Evolutionary conservation across 2,888 invertebrate genomes (phyloP).

Genomic region (Rotaria macrura): DNA sequence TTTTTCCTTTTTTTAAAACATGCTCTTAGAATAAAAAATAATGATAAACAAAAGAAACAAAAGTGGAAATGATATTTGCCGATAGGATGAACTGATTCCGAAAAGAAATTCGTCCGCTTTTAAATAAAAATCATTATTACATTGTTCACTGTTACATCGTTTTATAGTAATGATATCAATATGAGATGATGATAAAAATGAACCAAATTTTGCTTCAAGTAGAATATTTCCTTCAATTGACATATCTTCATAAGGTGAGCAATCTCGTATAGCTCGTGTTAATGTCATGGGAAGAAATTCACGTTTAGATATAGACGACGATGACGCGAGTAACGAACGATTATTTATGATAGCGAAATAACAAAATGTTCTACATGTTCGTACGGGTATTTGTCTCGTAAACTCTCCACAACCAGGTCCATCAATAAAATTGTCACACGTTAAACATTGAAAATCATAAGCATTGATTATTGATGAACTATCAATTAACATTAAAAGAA

Average conservation of each 20-base stretch:
- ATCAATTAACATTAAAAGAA: not conserved
- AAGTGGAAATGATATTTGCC: not conserved
- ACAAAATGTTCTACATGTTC: slow-evolving; percentile 15
- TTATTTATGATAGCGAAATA: slow-evolving; percentile 16
- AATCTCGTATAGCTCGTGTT: slow-evolving; percentile 12
- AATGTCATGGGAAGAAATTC: not conserved
- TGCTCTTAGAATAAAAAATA: not conserved
- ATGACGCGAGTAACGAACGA: not conserved
- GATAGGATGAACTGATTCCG: not conserved
- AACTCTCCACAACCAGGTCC: slow-evolving; percentile 11
- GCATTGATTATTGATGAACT: not conserved
- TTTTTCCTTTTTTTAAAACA: not conserved
- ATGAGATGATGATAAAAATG: not conserved
- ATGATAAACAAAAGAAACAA: not conserved
- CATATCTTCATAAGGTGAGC: not conserved
- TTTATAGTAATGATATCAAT: not conserved
- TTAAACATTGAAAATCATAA: slow-evolving; percentile 13
- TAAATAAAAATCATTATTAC: slow-evolving; percentile 16
- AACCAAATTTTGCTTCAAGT: not conserved
- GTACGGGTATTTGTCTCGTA: not conserved
- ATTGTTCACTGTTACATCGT: slow-evolving; percentile 14
- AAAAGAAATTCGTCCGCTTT: not conserved
- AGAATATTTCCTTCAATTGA: not conserved
- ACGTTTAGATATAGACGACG: not conserved
- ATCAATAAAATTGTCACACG: slow-evolving; percentile 9